phyloP scores from a whole-genome alignment of 2,797 vertebrate species.

The Scolopax rusticola region DNA sequence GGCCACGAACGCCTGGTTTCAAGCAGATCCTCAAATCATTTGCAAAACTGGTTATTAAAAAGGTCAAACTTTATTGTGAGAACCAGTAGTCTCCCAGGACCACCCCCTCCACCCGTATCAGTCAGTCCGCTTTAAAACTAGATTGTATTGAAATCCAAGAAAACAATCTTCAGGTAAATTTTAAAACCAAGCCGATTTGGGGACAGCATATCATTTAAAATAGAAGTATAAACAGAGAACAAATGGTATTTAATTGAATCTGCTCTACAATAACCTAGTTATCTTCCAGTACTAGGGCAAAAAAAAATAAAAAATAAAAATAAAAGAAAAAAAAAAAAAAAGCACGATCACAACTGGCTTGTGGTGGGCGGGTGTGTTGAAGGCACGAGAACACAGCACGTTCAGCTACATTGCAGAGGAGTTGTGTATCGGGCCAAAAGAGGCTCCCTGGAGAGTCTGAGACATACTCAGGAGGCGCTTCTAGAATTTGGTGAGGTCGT shows the following conservation, averaged over 20 bases:
- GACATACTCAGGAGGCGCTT: slow-evolving; percentile 57
- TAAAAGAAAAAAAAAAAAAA: neutral
- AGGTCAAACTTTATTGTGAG: slow-evolving; percentile 74
- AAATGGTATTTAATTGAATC: slow-evolving; percentile 35
- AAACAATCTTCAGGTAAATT: slow-evolving; percentile 60
- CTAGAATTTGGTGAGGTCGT: slow-evolving; percentile 67
- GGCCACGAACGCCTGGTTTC: neutral
- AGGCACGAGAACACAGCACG: slow-evolving; percentile 72
- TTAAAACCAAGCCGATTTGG: slow-evolving; percentile 63
- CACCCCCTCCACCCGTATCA: slow-evolving; percentile 63
- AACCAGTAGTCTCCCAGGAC: slow-evolving; percentile 70
- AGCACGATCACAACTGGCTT: slow-evolving; percentile 63
- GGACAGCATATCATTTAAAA: slow-evolving; percentile 44
- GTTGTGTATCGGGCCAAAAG: slow-evolving; percentile 63
- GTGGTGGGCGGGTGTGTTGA: slow-evolving; percentile 67
- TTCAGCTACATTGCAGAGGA: slow-evolving; percentile 69
- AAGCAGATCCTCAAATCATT: slow-evolving; percentile 65
- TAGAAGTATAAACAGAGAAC: slow-evolving; percentile 57
- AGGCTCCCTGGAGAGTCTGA: slow-evolving; percentile 68
- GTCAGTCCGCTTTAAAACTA: slow-evolving; percentile 67
- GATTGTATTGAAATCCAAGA: slow-evolving; percentile 48
- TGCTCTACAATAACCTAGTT: slow-evolving; percentile 67
- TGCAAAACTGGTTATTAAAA: slow-evolving; percentile 69
- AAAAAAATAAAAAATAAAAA: neutral
- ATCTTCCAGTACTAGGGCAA: slow-evolving; percentile 64